Percentiles rank a stretch among this genome's conserved stretches.
These are phyloP conservation scores for Uropsilus gracilis DNA, from an alignment of 2,113 vertebrate genomes.

Conservation along the genomic window DNA sequence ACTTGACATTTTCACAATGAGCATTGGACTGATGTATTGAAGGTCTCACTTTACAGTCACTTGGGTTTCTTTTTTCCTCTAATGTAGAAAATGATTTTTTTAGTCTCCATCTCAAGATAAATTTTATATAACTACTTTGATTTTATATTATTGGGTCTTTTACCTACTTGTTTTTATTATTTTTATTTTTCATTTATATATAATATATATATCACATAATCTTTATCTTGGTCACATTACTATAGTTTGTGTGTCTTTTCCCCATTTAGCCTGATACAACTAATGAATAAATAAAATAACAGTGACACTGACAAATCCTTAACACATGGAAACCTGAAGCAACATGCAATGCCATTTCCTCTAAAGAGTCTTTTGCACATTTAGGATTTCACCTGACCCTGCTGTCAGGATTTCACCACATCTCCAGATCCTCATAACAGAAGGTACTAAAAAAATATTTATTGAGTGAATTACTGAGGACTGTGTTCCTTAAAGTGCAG, in stretches of 20 bases:
- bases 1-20: not conserved
- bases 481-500: not conserved
- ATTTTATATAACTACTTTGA: not conserved
- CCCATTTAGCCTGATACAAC: not conserved
- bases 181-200: too few species aligned
- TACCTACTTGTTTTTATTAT: too few species aligned
- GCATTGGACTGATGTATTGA: not conserved
- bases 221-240: not conserved
- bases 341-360: not conserved
- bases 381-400: not conserved
- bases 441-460: not conserved
- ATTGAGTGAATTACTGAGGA: not conserved
- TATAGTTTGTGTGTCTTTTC: not conserved
- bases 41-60: not conserved
- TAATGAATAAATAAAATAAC: not conserved
- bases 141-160: slow-evolving; percentile 26
- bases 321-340: not conserved
- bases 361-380: not conserved
- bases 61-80: not conserved
- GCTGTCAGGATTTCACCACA: not conserved
- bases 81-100: not conserved
- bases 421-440: not conserved
- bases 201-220: too few species aligned
- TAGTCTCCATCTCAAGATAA: not conserved
- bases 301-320: not conserved